Percentiles rank a stretch among this genome's conserved stretches.
These are phyloP conservation scores for Mimachlamys varia DNA, from an alignment of 2,888 invertebrate species.

Conservation along the genomic window DNA sequence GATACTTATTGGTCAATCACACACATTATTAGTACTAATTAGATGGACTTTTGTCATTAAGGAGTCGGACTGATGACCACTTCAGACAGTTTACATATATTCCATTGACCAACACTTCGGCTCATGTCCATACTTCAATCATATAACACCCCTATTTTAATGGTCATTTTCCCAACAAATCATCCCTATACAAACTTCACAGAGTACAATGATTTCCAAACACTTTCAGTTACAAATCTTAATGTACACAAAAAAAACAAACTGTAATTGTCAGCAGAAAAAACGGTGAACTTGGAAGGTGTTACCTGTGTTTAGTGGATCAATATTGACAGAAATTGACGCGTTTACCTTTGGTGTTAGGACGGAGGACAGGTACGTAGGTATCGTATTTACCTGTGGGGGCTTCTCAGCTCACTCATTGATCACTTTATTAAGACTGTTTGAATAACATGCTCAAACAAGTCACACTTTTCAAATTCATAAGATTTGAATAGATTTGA, in stretches of 20 bases:
- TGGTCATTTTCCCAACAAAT: neutral
- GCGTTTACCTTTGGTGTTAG: neutral
- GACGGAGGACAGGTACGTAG: neutral
- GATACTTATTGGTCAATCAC: neutral
- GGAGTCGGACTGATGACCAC: neutral
- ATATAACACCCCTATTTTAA: neutral
- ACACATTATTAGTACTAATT: neutral
- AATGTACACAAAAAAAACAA: constrained; percentile 23
- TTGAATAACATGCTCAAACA: neutral
- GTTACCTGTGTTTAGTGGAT: neutral
- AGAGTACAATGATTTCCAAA: neutral
- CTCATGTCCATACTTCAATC: neutral
- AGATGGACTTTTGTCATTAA: neutral
- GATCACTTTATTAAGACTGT: neutral
- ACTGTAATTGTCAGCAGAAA: neutral
- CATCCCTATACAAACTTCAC: neutral
- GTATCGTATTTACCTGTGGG: neutral
- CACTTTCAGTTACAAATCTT: neutral
- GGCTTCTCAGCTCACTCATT: neutral
- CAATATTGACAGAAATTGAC: constrained; percentile 34
- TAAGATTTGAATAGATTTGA: neutral
- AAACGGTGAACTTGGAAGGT: neutral
- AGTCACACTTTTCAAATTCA: constrained; percentile 8
- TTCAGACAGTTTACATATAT: neutral
- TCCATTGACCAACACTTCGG: neutral